A percentile compares a stretch with the other conserved stretches of the same genome.
These are phyloP conservation scores for Chaetophractus vellerosus DNA, from an alignment of 2,797 vertebrate genomes.

Conservation along the genomic window DNA sequence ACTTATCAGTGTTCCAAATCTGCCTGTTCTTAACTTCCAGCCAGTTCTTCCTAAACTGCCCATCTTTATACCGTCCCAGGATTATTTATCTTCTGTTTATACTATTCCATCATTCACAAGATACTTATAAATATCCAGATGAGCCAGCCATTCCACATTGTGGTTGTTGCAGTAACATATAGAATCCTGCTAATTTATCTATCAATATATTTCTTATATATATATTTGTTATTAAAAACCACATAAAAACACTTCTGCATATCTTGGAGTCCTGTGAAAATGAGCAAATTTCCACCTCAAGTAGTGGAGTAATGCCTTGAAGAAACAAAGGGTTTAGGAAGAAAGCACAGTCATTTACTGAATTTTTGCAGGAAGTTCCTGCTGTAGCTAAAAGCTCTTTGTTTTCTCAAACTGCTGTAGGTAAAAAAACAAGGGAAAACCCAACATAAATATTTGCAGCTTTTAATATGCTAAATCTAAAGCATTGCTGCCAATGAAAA, in stretches of 20 bases:
- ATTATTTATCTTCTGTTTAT: neutral
- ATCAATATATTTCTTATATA: neutral
- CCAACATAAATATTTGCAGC: conserved; percentile 29
- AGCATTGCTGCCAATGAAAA: conserved; percentile 37
- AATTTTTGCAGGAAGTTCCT: conserved; percentile 66
- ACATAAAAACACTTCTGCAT: neutral
- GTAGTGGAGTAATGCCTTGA: conserved; percentile 16
- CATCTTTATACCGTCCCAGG: neutral
- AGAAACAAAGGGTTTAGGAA: conserved; percentile 32
- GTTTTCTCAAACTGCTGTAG: conserved; percentile 27
- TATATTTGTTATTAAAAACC: neutral
- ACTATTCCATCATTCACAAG: neutral
- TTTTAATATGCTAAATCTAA: conserved; percentile 60
- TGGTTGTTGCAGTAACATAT: neutral
- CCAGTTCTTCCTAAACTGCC: neutral
- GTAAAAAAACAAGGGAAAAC: conserved; percentile 67
- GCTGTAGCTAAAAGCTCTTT: conserved; percentile 23
- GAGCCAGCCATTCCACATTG: neutral
- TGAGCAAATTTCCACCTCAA: conserved; percentile 4
- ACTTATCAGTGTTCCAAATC: neutral
- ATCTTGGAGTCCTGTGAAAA: neutral
- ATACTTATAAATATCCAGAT: neutral
- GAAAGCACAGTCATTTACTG: conserved; percentile 10
- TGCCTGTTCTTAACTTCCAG: neutral
- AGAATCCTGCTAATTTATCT: neutral